phyloP scores from a whole-genome alignment of 2,797 vertebrate genomes.

The Crocodylus rhombifer region DNA sequence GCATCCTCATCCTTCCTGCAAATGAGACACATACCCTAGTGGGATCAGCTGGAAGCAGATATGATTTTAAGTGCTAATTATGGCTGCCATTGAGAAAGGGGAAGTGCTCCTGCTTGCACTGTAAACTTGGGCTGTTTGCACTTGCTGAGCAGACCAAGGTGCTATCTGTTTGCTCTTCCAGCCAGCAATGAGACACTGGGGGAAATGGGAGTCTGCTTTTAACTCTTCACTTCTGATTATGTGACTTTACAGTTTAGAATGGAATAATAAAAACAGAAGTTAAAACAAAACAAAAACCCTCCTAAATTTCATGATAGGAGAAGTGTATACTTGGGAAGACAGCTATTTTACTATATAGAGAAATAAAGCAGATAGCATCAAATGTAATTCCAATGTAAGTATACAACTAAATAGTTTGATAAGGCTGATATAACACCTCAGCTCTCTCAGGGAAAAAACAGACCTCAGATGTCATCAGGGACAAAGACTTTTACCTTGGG shows the following conservation, averaged over 20 bases:
- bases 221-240: conserved; percentile 37
- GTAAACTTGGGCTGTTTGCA: conserved; percentile 12
- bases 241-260: background rate
- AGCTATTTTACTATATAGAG: background rate
- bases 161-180: background rate
- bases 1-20: background rate
- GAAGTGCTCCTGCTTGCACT: conserved; percentile 23
- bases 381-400: rapidly evolving
- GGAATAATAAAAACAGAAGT: background rate
- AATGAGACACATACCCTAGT: background rate
- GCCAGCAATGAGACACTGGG: conserved; percentile 7
- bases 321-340: background rate
- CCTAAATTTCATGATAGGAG: background rate
- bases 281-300: background rate
- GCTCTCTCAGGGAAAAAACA: background rate
- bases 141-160: background rate
- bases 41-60: background rate
- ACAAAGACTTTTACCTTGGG: too few species aligned
- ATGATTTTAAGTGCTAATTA: background rate
- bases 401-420: background rate
- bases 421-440: background rate
- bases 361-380: background rate
- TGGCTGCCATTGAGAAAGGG: background rate
- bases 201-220: background rate
- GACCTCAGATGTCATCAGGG: too few species aligned